Evolutionary conservation across 2,888 invertebrate genomes (phyloP), one percentile per base, ranked within the genome.

Genomic region (Physocephala rufipes): DNA sequence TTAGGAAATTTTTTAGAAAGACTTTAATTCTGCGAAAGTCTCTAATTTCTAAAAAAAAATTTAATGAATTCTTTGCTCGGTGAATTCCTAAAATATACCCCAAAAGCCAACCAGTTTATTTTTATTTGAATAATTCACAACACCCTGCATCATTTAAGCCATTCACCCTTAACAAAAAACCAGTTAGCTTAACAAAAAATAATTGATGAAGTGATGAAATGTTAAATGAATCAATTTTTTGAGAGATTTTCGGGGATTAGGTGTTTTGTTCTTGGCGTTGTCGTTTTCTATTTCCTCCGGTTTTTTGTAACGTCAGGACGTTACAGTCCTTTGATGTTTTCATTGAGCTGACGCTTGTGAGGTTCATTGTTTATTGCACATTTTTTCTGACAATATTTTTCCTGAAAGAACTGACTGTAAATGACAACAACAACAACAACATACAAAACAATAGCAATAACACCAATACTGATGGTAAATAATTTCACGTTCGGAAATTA

Each of bases 401-500:
- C n/a, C 43, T 12, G 7, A 45, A 63, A 45, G 13, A 28, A 65
- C 24, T 26, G 26, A 19, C 21, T n/a, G 51, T 26, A 65, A 65
- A 49, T 16, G 7, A 64, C 16, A 64, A 43, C 36, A 36, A 36
- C 36, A 47, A 30, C 45, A 59, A 26, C 24, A 68, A 59, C 53
- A 36, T 36, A 30, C 30, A 12, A 9, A 61, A 58, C 47, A 62
- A 61, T 1, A 61, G 47, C 68, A 70, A 63, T n/a, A 64, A 43
- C 24, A 13, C 0, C 15, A 16, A 58, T 21, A 21, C 21, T 12
- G 21, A 53, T 13, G 19, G 30, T 1, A 63, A 63, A 63, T 47
- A 63, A 47, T 63, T 63, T 63, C 45, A 47, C 47, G 47, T 63
- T 24, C 45, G 63, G 63, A 63, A 62, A 63, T 63, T 63, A 63